phyloP scores from a whole-genome alignment of 2,888 invertebrate species.

The Scaeva pyrastri region DNA sequence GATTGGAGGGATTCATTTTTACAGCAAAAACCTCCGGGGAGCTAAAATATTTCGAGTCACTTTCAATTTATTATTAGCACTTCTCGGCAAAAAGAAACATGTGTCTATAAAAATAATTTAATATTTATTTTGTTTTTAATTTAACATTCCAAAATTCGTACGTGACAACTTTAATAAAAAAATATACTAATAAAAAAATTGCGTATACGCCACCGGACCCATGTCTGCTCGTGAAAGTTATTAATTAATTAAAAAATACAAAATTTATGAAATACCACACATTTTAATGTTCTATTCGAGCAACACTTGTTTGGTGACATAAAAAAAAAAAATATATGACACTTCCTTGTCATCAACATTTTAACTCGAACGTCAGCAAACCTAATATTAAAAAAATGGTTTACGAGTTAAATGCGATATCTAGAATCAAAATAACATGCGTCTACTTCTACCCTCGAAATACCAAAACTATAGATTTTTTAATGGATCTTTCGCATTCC shows the following conservation, averaged over 20 bases:
- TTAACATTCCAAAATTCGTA: neutral
- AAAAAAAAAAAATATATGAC: constrained; percentile 10
- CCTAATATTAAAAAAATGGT: constrained; percentile 22
- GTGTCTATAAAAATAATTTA: no score
- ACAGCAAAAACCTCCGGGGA: no score
- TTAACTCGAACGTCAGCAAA: constrained; percentile 26
- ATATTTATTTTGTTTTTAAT: neutral
- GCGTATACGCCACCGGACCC: constrained; percentile 29
- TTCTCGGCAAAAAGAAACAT: no score
- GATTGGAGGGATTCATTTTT: no score
- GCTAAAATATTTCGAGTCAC: no score
- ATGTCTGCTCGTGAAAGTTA: neutral
- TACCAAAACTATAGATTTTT: constrained; percentile 7
- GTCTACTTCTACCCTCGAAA: neutral
- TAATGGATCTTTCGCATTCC: constrained; percentile 20
- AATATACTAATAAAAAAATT: neutral
- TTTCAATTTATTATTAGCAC: no score
- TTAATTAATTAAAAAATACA: neutral
- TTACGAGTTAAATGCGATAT: neutral
- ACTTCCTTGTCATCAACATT: constrained; percentile 12
- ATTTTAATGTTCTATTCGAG: constrained; percentile 12
- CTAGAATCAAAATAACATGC: neutral
- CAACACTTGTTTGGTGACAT: constrained; percentile 20
- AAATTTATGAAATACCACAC: neutral
- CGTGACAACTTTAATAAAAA: neutral